These are phyloP conservation scores for Lamellibrachia columna DNA, from an alignment of 2,888 invertebrate species.

Conservation along the genomic window DNA sequence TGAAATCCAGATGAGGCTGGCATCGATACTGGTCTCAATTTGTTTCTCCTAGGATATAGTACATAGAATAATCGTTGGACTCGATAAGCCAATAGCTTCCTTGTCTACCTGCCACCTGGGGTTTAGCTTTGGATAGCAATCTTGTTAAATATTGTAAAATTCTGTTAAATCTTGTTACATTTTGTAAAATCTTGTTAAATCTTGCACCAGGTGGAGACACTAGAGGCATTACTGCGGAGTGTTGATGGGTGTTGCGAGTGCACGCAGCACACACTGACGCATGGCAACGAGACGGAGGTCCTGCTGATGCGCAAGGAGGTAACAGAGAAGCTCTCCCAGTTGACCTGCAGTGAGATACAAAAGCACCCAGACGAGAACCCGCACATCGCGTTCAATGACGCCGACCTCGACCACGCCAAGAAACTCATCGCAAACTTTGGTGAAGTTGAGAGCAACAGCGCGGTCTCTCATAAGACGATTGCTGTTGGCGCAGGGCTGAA, in stretches of 20 bases:
- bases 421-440: conserved; percentile 60
- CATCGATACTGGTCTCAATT: too few species aligned
- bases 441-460: conserved; percentile 62
- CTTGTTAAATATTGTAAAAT: too few species aligned
- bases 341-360: conserved; percentile 50
- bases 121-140: too few species aligned
- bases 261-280: conserved; percentile 67
- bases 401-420: conserved; percentile 53
- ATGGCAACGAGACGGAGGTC: conserved; percentile 67
- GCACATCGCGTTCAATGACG: conserved; percentile 60
- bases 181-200: too few species aligned
- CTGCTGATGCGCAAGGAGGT: conserved; percentile 68
- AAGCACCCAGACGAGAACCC: conserved; percentile 63
- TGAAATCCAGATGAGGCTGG: too few species aligned
- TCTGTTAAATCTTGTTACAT: too few species aligned
- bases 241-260: conserved; percentile 67
- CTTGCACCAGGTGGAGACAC: conserved; percentile 58
- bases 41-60: too few species aligned
- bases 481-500: conserved; percentile 66
- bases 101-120: too few species aligned
- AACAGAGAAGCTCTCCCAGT: conserved; percentile 65
- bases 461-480: conserved; percentile 64
- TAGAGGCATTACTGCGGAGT: conserved; percentile 63
- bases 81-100: too few species aligned
- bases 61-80: too few species aligned